Base-by-base conservation (phyloP, 2,888 invertebrate species). In the Tenthredo amoena region DNA sequence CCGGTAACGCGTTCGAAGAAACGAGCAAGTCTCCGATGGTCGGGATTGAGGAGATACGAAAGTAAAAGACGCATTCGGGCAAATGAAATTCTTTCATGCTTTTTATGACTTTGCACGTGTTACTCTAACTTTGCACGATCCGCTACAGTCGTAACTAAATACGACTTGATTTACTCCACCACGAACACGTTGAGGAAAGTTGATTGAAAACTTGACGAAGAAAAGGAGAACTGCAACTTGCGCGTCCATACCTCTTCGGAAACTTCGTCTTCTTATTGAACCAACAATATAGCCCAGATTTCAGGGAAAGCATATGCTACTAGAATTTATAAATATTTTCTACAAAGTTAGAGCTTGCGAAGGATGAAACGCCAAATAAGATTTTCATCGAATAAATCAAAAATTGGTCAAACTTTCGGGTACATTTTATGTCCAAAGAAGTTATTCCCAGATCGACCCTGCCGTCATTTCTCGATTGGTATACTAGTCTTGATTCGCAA, bases 131-230 rank as follows among this genome's bases (percentile, higher is more conserved):
- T 74, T 3, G 5, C 10, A 21, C 72, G n/a, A 74, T 26, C 68
- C 31, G 31, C 21, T 37, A 74, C 40, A 74, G 72, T 74, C 72
- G 72, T 43, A 74, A 74, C 72, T 74, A 21, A 74, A 43, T 74
- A 74, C 72, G 72, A 74, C 72, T 74, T 12, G 43, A 77, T 55
- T 77, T 55, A 55, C 77, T 31, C 55, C 2, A 18, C 77, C 55
- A 47, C 31, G 40, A n/a, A 77, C 18, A 26, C 15, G 9, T 47
- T 26, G 26, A 26, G 2, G 15, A 55, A 12, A 77, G 15, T 77
- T 55, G 18, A 77, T 55, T 34, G 26, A 47, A 55, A 50, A 26
- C 12, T 77, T 55, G 31, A 77, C 31, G 26, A 77, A 26, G 31
- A 34, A 31, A 34, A 3, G 4, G 31, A 34, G 47, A 77, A 31